phyloP scores from a whole-genome alignment of 2,888 invertebrate genomes.

The Agrotis ipsilon region DNA sequence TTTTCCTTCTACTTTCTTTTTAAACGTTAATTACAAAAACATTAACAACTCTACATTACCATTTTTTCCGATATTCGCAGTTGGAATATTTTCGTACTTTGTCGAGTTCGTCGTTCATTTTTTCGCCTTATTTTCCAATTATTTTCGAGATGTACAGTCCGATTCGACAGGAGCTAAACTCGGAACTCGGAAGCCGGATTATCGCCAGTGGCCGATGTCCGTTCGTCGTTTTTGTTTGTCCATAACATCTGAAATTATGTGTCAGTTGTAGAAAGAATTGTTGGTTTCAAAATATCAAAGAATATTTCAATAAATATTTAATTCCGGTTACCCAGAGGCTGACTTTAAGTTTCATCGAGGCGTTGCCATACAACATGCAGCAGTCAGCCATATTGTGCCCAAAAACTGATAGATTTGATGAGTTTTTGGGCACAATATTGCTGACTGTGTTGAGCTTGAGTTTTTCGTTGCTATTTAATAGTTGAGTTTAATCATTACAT shows the following conservation, averaged over 20 bases:
- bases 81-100: neutral
- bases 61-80: neutral
- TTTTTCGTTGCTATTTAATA: too few species aligned
- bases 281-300: too few species aligned
- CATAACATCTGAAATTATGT: conserved; percentile 21
- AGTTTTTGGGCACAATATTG: too few species aligned
- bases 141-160: conserved; percentile 47
- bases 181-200: conserved; percentile 35
- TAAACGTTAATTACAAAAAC: neutral
- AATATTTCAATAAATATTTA: too few species aligned
- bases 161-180: conserved; percentile 40
- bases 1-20: neutral
- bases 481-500: too few species aligned
- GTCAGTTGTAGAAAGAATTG: neutral
- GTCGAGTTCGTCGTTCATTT: conserved; percentile 15
- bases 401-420: too few species aligned
- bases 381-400: too few species aligned
- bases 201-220: conserved; percentile 26
- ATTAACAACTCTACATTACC: neutral
- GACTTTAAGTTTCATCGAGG: too few species aligned
- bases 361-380: too few species aligned
- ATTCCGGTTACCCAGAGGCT: too few species aligned
- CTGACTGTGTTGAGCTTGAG: too few species aligned
- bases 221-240: conserved; percentile 26
- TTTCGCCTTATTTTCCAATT: conserved; percentile 56